Base-by-base conservation (phyloP, 2,797 vertebrate genomes). In the Halcyon badia region DNA sequence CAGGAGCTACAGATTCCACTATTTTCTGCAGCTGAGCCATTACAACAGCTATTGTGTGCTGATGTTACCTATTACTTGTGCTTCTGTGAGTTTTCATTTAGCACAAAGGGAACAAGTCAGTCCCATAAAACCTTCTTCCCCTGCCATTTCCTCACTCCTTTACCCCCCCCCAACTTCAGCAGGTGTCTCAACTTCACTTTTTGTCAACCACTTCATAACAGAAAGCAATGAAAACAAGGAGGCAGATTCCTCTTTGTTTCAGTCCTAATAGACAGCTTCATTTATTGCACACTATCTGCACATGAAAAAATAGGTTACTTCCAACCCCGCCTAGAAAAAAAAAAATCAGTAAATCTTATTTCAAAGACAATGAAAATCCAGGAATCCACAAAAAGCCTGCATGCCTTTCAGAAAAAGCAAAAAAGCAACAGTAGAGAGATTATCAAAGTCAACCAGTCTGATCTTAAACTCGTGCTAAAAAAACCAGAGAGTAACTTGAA, bases 221-320 rank as follows among this genome's bases (percentile, higher is more conserved):
- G 20, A 57, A 79, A 65, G 58, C 37, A 65, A 30, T 26, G 26
- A 69, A 81, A 82, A 86, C 16, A 48, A 73, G 30, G 52, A 91
- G 25, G 25, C 56, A 86, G 22, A 61, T 51, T 82, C 37, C 70
- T 65, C 33, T 66, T 62, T 62, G 57, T 76, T 92, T 92, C 84
- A 84, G 25, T 35, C 44, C 58, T 82, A 69, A 46, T 25, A 69
- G 83, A 54, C 76, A 94, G 71, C 26, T 89, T 89, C 42, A 35
- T 77, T 64, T 21, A 71, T 26, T 6, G 0, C 25, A 8, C 28
- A 37, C 48, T 41, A 52, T 31, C 77, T 68, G 83, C 77, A 71
- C 14, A 64, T 11, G 4, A 66, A 90, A 93, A 64, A 90, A 82
- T 46, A 85, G 80, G 76, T 86, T 94, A 94, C 22, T 86, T 52